Conservation (phyloP, 2,113 vertebrate species). For the Centropristis striata region DNA sequence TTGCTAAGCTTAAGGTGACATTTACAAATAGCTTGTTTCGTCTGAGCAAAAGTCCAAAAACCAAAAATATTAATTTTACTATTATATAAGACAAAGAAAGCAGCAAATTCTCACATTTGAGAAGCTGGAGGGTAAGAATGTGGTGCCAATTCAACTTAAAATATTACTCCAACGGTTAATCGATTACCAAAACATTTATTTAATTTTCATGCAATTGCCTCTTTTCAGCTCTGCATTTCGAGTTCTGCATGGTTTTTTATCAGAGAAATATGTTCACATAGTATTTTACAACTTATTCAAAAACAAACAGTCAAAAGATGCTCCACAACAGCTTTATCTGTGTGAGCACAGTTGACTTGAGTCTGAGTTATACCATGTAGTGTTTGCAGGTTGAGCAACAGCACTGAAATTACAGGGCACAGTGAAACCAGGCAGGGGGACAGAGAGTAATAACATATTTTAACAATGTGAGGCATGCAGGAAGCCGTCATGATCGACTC, state of each 20-base stretch:
- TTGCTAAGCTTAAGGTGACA: not conserved
- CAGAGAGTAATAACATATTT: conserved; percentile 42
- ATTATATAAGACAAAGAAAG: not conserved
- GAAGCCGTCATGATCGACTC: conserved; percentile 19
- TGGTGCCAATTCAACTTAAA: not conserved
- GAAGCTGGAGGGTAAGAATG: not conserved
- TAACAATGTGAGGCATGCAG: conserved; percentile 66
- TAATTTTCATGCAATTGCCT: not conserved
- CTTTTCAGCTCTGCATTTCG: not conserved
- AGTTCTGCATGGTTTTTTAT: not conserved
- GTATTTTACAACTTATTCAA: not conserved
- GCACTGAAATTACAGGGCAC: conserved; percentile 62
- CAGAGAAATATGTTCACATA: not conserved
- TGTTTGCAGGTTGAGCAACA: conserved; percentile 52
- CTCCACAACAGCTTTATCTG: conserved; percentile 2
- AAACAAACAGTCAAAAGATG: not conserved
- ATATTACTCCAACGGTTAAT: not conserved
- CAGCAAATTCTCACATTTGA: not conserved
- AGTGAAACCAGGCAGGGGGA: conserved; percentile 13
- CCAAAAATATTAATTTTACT: not conserved
- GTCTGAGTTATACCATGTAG: not conserved
- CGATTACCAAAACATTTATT: too few species aligned
- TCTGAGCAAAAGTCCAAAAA: not conserved
- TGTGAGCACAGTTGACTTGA: not conserved
- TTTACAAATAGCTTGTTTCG: not conserved